Evolutionary conservation across 2,113 vertebrate genomes (phyloP).

Genomic region (Pituophis catenifer): DNA sequence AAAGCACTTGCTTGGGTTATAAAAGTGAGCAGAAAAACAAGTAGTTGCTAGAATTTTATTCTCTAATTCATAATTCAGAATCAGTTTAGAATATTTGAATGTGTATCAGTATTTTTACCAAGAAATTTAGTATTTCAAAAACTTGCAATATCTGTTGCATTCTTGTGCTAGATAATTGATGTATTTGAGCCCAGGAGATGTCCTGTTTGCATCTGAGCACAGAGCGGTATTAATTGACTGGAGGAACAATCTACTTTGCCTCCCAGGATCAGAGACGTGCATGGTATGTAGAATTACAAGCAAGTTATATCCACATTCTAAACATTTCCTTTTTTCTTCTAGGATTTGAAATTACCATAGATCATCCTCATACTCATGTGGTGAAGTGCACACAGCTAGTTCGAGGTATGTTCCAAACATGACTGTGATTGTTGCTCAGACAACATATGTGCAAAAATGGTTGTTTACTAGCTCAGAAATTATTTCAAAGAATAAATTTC

Average conservation of each 20-base stretch:
- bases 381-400: slow-evolving; percentile 98
- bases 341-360: slow-evolving; percentile 98
- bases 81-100: slow-evolving; percentile 34
- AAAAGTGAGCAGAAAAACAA: slow-evolving; percentile 39
- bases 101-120: slow-evolving; percentile 37
- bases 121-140: slow-evolving; percentile 25
- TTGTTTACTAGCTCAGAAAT: background rate
- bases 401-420: slow-evolving; percentile 80
- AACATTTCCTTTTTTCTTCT: slow-evolving; percentile 51
- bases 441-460: background rate
- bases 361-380: slow-evolving; percentile 96
- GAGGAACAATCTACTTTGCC: slow-evolving; percentile 2
- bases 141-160: slow-evolving; percentile 37
- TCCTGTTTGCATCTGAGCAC: slow-evolving; percentile 2
- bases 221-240: slow-evolving; percentile 25
- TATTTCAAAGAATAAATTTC: background rate
- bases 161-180: slow-evolving; percentile 38
- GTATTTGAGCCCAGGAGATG: slow-evolving; percentile 31
- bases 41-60: slow-evolving; percentile 46
- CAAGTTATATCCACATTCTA: background rate
- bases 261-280: slow-evolving; percentile 4
- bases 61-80: slow-evolving; percentile 53
- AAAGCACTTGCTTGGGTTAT: slow-evolving; percentile 51
- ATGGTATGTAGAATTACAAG: background rate
- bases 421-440: background rate